phyloP scores from a whole-genome alignment of 2,797 vertebrate genomes.

The Molossus molossus region DNA sequence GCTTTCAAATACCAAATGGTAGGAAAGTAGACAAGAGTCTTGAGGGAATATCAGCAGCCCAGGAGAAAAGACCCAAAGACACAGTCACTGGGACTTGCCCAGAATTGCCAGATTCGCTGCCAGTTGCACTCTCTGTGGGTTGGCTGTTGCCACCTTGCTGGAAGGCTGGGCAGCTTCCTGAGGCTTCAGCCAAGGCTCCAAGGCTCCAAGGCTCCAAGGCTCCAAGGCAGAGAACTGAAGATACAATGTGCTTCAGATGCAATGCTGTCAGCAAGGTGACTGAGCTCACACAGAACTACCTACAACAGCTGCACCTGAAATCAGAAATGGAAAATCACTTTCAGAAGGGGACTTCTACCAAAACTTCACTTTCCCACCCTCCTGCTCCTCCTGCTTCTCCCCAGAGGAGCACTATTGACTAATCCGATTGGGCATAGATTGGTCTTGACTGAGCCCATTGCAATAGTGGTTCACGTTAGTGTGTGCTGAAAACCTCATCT shows the following conservation, averaged over 20 bases:
- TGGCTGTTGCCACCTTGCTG: neutral
- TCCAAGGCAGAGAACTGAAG: neutral
- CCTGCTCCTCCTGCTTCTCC: neutral
- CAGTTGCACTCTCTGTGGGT: neutral
- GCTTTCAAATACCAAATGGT: neutral
- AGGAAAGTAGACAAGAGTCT: neutral
- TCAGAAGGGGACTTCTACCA: neutral
- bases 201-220: neutral
- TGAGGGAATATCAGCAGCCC: neutral
- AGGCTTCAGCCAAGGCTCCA: neutral
- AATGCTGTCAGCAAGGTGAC: neutral
- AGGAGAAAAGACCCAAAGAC: neutral
- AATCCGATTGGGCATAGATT: neutral
- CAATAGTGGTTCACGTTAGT: neutral
- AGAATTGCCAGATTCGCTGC: neutral
- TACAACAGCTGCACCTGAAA: neutral
- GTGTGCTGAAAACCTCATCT: neutral
- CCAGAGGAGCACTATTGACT: neutral
- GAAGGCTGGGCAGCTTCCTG: neutral
- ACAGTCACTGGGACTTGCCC: neutral
- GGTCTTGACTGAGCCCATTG: neutral
- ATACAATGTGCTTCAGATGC: neutral
- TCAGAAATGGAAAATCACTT: neutral
- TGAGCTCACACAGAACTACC: neutral
- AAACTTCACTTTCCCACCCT: neutral